These are phyloP conservation scores for Drosophila gaucha DNA, from an alignment of 2,888 invertebrate genomes.

Conservation along the genomic window DNA sequence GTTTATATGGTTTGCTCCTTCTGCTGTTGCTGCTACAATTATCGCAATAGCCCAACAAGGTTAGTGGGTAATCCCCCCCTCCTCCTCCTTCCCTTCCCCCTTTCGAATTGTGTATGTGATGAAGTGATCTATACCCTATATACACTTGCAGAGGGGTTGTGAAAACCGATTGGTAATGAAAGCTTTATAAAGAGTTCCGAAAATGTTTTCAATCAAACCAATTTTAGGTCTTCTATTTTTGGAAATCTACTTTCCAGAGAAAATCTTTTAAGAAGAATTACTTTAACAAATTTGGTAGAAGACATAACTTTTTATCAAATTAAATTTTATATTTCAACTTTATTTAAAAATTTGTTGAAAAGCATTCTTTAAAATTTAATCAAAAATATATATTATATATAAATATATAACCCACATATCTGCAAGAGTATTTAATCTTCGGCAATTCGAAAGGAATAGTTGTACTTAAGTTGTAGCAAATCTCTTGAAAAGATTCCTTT, in stretches of 20 bases:
- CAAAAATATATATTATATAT: background rate
- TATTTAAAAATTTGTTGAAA: too few species aligned
- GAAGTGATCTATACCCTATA: background rate
- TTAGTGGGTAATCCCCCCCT: conserved; percentile 57
- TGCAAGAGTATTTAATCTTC: conserved; percentile 8
- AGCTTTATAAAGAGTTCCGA: too few species aligned
- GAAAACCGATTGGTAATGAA: background rate
- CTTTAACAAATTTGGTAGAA: too few species aligned
- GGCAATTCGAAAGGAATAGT: background rate
- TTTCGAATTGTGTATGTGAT: too few species aligned
- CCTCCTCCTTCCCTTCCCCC: background rate
- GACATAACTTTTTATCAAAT: too few species aligned
- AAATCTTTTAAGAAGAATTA: too few species aligned
- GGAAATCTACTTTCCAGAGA: too few species aligned
- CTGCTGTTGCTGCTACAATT: conserved; percentile 83
- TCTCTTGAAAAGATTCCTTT: too few species aligned
- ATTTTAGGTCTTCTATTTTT: too few species aligned
- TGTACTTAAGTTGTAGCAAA: background rate
- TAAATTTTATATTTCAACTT: too few species aligned
- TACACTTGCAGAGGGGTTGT: background rate
- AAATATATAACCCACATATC: background rate
- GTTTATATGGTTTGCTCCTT: conserved; percentile 84
- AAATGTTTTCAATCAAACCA: too few species aligned
- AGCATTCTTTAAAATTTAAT: too few species aligned
- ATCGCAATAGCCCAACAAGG: conserved; percentile 82